A percentile compares a stretch with the other conserved stretches of the same genome.
Conservation (phyloP, 2,113 vertebrate species). For the Thunnus thynnus region DNA sequence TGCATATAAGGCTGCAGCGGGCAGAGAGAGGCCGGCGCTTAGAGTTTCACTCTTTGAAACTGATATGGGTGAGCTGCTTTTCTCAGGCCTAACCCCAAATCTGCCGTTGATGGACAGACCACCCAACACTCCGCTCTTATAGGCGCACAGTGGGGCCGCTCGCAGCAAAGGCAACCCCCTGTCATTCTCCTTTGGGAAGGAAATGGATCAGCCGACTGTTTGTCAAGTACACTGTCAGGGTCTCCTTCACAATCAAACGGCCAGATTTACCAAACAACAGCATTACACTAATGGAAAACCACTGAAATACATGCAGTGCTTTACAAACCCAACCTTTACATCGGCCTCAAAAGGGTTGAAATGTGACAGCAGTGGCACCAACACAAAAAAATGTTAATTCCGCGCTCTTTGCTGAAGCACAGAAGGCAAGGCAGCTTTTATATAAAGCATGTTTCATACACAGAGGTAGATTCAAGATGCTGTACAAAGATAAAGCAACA, state of each 20-base stretch:
- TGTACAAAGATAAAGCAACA: too few species aligned
- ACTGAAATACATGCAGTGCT: constrained; percentile 65
- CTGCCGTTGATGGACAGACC: constrained; percentile 87
- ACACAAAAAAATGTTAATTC: constrained; percentile 20
- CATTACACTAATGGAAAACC: constrained; percentile 64
- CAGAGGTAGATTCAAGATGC: too few species aligned
- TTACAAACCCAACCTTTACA: constrained; percentile 59
- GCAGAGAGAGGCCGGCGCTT: constrained; percentile 78
- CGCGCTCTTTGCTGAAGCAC: constrained; percentile 57
- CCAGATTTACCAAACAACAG: constrained; percentile 53
- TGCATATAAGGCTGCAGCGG: constrained; percentile 73
- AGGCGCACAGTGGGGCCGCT: constrained; percentile 79
- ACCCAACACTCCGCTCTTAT: constrained; percentile 85
- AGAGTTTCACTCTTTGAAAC: constrained; percentile 87
- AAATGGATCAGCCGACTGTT: constrained; percentile 80
- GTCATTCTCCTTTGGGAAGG: constrained; percentile 80
- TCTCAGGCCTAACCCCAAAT: constrained; percentile 86
- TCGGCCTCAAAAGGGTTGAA: constrained; percentile 48
- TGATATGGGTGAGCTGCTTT: constrained; percentile 86
- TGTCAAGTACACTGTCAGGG: constrained; percentile 77
- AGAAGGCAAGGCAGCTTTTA: constrained; percentile 13
- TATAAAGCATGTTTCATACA: too few species aligned
- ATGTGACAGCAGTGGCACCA: constrained; percentile 63
- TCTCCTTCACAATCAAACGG: constrained; percentile 74
- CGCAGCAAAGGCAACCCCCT: constrained; percentile 73